Evolutionary conservation across 2,888 invertebrate genomes (phyloP).

Genomic region (Neoitamus cyanurus): DNA sequence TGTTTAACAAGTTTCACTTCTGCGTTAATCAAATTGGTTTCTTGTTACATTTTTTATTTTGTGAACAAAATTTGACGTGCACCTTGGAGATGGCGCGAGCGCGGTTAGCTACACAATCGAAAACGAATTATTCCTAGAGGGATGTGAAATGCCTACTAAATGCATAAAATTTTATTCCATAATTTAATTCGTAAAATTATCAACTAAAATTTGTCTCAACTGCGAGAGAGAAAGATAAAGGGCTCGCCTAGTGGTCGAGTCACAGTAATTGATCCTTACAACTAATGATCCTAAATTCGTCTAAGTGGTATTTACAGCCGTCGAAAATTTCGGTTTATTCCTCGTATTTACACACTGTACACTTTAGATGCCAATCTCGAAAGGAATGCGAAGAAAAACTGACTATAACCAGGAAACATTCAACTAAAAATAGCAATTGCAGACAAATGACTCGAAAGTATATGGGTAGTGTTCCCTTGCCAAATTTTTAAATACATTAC

Average conservation of each 20-base stretch:
- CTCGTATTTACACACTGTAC: neutral
- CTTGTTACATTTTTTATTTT: neutral
- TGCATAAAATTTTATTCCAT: neutral
- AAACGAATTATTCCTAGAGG: neutral
- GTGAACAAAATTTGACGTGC: neutral
- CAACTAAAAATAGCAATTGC: neutral
- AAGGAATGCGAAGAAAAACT: neutral
- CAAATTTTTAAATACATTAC: neutral
- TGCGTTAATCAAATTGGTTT: neutral
- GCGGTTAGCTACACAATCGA: neutral
- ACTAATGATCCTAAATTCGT: conserved; percentile 15
- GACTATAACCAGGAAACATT: neutral
- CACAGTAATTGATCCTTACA: neutral
- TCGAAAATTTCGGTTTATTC: neutral
- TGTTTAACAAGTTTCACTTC: neutral
- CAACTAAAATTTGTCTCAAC: neutral
- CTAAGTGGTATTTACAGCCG: conserved; percentile 24
- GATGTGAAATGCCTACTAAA: neutral
- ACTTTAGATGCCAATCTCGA: neutral
- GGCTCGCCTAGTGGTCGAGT: neutral
- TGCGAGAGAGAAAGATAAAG: neutral
- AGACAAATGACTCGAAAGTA: neutral
- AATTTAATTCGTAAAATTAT: neutral
- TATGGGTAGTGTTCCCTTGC: neutral
- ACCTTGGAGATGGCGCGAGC: neutral